Percentiles rank a stretch among this genome's conserved stretches.
phyloP scores from a whole-genome alignment of 2,113 vertebrate genomes.

The Archilochus colubris region DNA sequence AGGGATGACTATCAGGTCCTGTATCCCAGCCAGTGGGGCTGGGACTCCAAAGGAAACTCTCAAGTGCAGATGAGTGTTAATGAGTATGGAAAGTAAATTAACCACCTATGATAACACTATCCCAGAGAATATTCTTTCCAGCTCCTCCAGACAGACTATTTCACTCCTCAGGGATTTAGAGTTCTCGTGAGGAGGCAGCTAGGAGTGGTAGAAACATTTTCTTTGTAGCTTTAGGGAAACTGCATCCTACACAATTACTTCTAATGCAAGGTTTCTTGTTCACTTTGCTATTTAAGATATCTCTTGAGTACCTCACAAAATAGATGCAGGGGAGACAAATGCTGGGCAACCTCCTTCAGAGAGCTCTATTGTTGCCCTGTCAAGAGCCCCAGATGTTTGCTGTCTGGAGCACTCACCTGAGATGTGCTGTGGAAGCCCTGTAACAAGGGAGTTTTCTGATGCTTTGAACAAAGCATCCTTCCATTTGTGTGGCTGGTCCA shows the following conservation, averaged over 20 bases:
- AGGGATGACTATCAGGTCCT: background rate
- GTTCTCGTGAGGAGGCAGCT: background rate
- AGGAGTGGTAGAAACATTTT: background rate
- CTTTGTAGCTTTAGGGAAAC: background rate
- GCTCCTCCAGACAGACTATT: background rate
- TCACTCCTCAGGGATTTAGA: background rate
- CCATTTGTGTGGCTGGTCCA: background rate
- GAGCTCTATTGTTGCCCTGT: background rate
- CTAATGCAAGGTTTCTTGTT: constrained; percentile 9
- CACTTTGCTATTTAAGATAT: background rate
- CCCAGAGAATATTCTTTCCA: background rate
- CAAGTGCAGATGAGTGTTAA: background rate
- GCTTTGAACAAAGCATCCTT: background rate
- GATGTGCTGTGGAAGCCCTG: background rate
- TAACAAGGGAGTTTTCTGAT: background rate
- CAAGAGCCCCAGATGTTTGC: background rate
- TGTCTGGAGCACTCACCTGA: background rate
- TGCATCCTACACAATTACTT: background rate
- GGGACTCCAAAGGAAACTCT: background rate
- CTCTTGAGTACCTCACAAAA: background rate
- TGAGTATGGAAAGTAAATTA: background rate
- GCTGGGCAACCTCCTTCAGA: background rate
- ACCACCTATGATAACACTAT: background rate
- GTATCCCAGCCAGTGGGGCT: background rate
- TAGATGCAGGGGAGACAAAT: background rate